Base-by-base conservation (phyloP, 2,888 invertebrate species). In the Philereme transversata region DNA sequence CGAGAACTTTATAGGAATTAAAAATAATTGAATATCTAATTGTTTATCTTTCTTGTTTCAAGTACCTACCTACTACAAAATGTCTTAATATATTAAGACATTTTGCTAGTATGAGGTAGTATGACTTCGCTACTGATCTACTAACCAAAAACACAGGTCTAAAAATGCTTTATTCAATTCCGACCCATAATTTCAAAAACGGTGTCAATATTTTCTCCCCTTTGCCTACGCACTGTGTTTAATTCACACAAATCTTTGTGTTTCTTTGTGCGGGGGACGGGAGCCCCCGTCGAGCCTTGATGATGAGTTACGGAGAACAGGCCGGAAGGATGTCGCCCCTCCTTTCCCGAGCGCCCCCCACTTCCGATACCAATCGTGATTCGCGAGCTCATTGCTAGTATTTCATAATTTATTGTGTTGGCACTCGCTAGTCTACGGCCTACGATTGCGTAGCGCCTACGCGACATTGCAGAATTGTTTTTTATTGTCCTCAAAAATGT, bases 221-320 rank as follows among this genome's bases (percentile, higher is more conserved):
- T 84, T 83, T 81, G 78, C 79, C 81, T 75, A 75, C 78, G 72
- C 73, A 71, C 77, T 79, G 86, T 79, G 79, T 82, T 85, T 87
- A 88, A 88, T 87, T 89, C 87, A 85, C 86, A 84, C 85, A 88
- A 87, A 88, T 90, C 88, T 88, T 85, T 84, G 82, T 86, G 83
- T 86, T 86, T 87, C 87, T 87, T 88, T 87, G 83, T 83, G 77
- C 72, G 83, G 79, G 86, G 81, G 84, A 86, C 78, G 82, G 64
- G 73, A 72, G 69, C 83, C 82, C 88, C 89, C 79, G 86, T 75
- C 69, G 90, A 67, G 88, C 69, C 75, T 79, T 90, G 90, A 90
- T 90, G 90, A 92, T 90, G 90, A 90, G 90, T 90, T 91, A 91
- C 86, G 82, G 81, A 71, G 74, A 68, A 68, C 74, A 75, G 77